Conservation (phyloP, 2,888 invertebrate species). For the Chromoteleia sp. region DNA sequence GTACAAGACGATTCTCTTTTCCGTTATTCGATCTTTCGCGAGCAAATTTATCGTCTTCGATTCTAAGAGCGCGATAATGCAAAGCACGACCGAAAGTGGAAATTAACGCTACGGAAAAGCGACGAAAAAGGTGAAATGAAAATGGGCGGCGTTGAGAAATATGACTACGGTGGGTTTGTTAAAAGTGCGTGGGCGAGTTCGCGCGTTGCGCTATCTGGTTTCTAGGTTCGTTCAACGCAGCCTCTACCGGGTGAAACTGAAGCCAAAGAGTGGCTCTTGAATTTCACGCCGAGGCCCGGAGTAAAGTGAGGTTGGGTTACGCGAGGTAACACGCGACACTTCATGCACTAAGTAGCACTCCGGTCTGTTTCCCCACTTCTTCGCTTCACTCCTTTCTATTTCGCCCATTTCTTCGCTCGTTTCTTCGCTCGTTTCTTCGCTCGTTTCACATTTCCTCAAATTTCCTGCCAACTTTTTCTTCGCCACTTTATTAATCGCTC, state of each 20-base stretch:
- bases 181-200: conserved; percentile 73
- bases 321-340: conserved; percentile 80
- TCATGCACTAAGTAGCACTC: conserved; percentile 79
- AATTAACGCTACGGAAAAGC: conserved; percentile 35
- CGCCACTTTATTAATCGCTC: not conserved
- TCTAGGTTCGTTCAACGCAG: conserved; percentile 67
- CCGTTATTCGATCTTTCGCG: conserved; percentile 8
- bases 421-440: conserved; percentile 33
- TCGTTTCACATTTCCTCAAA: not conserved
- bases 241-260: conserved; percentile 78
- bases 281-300: conserved; percentile 78
- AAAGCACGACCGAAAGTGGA: conserved; percentile 26
- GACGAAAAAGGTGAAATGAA: conserved; percentile 36
- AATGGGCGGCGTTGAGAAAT: conserved; percentile 49
- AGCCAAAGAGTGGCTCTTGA: conserved; percentile 81
- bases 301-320: conserved; percentile 77
- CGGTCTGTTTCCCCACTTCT: conserved; percentile 78
- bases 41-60: conserved; percentile 9
- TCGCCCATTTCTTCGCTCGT: conserved; percentile 50
- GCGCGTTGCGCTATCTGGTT: conserved; percentile 75
- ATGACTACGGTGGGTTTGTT: conserved; percentile 57
- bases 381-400: conserved; percentile 50
- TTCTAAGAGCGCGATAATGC: conserved; percentile 6
- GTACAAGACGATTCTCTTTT: not conserved
- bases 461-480: conserved; percentile 6